Evolutionary conservation across 2,888 invertebrate genomes (phyloP), one percentile per base, ranked within the genome.

Genomic region (Hemaris fuciformis): DNA sequence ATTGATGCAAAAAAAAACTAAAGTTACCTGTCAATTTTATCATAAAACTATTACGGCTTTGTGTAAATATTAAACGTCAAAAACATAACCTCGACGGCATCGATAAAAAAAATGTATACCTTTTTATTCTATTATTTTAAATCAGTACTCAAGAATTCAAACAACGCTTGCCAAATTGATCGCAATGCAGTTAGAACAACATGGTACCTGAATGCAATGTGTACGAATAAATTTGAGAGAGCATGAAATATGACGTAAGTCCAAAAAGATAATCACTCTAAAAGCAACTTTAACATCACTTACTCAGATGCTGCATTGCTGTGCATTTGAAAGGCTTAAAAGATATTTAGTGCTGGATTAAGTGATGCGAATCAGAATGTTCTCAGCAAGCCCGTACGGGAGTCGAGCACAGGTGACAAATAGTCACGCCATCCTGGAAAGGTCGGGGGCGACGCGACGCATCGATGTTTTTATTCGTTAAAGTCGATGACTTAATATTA

Each of bases 391-490:
- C 80, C 78, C 80, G 85, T 91, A 91, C 91, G 83, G 92, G 90
- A 92, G 92, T 91, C 91, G 80, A 86, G 84, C 85, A 80, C 83
- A 83, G 84, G 91, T 91, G 92, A 92, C 92, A 92, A 92, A 92
- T 91, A 91, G 92, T 89, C 89, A 88, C 87, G 87, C 84, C 81
- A 86, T 84, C 75, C 83, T 80, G 83, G 83, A 87, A 85, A 89
- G 88, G 87, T 85, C 83, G 85, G 85, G 77, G 84, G 83, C 81
- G 84, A 81, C 69, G 80, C 80, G 82, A 84, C 79, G 83, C 85
- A 84, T 89, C 89, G 89, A 90, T 89, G 84, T 86, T 91, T 88
- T 89, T 87, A 87, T 89, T 90, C 84, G 81, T 77, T 77, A 68
- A 79, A 80, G 76, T 82, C 88, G 85, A 91, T 87, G 87, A 84